phyloP scores from a whole-genome alignment of 2,888 invertebrate genomes.

The Sericinus montela region DNA sequence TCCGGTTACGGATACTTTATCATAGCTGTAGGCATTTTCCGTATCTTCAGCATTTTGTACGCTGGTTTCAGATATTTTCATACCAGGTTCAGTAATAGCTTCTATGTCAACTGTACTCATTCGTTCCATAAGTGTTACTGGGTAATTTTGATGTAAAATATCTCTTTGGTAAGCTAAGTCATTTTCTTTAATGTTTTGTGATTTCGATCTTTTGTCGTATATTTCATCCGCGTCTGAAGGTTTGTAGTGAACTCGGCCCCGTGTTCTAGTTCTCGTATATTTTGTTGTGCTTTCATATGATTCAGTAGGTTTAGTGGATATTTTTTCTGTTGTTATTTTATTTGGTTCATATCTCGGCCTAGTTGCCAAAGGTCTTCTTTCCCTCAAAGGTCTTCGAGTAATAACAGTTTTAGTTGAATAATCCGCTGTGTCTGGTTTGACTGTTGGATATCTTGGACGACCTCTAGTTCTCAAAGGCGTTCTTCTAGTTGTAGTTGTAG shows the following conservation, averaged over 20 bases:
- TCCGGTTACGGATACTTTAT: slow-evolving; percentile 52
- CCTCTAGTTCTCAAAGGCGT: slow-evolving; percentile 51
- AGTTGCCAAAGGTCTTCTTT: slow-evolving; percentile 66
- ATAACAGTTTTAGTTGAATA: slow-evolving; percentile 52
- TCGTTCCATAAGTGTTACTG: slow-evolving; percentile 75
- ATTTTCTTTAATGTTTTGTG: slow-evolving; percentile 44
- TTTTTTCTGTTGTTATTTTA: slow-evolving; percentile 58
- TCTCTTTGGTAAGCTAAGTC: slow-evolving; percentile 81
- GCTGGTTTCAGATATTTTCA: slow-evolving; percentile 40
- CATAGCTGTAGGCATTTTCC: slow-evolving; percentile 66
- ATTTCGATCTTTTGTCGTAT: slow-evolving; percentile 46
- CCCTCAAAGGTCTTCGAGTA: slow-evolving; percentile 74
- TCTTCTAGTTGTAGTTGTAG: slow-evolving; percentile 58
- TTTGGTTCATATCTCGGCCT: slow-evolving; percentile 62
- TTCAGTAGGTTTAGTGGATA: slow-evolving; percentile 44
- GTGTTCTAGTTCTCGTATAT: slow-evolving; percentile 53
- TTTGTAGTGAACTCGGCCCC: slow-evolving; percentile 77
- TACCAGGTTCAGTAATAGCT: slow-evolving; percentile 62
- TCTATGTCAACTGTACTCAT: slow-evolving; percentile 69
- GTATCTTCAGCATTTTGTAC: slow-evolving; percentile 50
- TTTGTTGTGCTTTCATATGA: slow-evolving; percentile 53
- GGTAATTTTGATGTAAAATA: slow-evolving; percentile 82
- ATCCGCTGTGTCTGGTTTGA: slow-evolving; percentile 61
- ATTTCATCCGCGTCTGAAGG: slow-evolving; percentile 57
- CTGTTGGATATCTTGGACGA: slow-evolving; percentile 63